These are phyloP conservation scores for Nycticryphes semicollaris DNA, from an alignment of 2,113 vertebrate genomes.

Conservation along the genomic window DNA sequence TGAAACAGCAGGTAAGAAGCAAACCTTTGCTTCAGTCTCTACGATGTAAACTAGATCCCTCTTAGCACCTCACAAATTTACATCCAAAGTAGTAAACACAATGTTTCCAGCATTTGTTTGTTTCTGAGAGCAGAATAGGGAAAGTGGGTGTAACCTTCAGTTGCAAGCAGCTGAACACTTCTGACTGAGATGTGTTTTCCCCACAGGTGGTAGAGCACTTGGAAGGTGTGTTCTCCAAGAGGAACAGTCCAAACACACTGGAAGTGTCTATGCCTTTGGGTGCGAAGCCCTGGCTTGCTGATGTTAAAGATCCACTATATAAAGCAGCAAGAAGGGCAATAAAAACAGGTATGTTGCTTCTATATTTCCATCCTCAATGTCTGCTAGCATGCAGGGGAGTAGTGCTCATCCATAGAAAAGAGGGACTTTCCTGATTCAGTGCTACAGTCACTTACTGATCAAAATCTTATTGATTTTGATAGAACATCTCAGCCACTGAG, in stretches of 20 bases:
- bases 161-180: neutral
- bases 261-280: slow-evolving; percentile 81
- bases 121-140: neutral
- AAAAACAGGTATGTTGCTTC: slow-evolving; percentile 75
- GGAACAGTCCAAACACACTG: slow-evolving; percentile 87
- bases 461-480: neutral
- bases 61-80: neutral
- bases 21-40: neutral
- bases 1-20: slow-evolving; percentile 84
- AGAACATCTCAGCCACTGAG: neutral
- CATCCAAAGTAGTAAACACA: neutral
- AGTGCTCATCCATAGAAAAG: neutral
- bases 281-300: slow-evolving; percentile 83
- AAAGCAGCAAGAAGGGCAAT: slow-evolving; percentile 84
- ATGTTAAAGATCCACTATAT: slow-evolving; percentile 75
- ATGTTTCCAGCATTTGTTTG: neutral
- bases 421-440: neutral
- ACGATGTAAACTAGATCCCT: neutral
- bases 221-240: slow-evolving; percentile 80
- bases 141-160: neutral
- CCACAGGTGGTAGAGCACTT: slow-evolving; percentile 77
- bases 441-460: neutral
- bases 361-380: neutral
- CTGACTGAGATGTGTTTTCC: neutral
- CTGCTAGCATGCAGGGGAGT: neutral